Evolutionary conservation across 1,140 invertebrate species (phyloP).

Genomic region (Drosophila albomicans): DNA sequence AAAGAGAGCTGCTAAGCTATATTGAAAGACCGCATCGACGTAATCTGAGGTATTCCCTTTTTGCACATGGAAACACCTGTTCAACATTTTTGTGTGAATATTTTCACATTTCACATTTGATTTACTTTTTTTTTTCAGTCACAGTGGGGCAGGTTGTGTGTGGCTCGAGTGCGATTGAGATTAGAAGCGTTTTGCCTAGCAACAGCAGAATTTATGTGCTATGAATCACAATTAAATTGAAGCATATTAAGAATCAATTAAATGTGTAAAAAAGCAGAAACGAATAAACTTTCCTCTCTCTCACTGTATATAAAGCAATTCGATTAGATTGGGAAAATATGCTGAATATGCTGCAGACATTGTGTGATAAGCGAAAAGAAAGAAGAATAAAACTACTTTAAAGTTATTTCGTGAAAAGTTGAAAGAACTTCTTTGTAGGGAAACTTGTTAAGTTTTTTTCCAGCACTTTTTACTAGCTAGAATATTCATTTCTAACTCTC

Average conservation of each 20-base stretch:
- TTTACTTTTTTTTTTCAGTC: neutral
- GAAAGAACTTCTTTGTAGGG: neutral
- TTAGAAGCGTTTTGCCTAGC: constrained; percentile 60
- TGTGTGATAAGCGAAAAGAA: constrained; percentile 10
- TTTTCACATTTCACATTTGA: too few species aligned
- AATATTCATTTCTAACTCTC: constrained; percentile 3
- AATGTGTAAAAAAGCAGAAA: constrained; percentile 20
- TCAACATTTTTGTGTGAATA: constrained; percentile 44
- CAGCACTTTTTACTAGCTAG: neutral
- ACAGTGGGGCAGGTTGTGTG: constrained; percentile 78
- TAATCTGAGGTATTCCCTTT: constrained; percentile 73
- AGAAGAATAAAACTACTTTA: neutral
- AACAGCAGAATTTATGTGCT: constrained; percentile 38
- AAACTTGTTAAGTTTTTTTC: neutral
- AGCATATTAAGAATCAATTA: constrained; percentile 31
- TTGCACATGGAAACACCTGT: constrained; percentile 76
- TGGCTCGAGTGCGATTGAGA: constrained; percentile 52
- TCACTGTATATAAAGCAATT: constrained; percentile 23
- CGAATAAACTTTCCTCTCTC: constrained; percentile 15
- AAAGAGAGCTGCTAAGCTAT: constrained; percentile 1
- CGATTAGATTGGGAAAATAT: constrained; percentile 34
- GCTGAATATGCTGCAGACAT: constrained; percentile 15
- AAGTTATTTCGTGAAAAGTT: neutral
- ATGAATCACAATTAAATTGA: constrained; percentile 15
- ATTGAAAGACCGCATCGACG: constrained; percentile 34